These are phyloP conservation scores for Tolmerus cingulatus DNA, from an alignment of 2,888 invertebrate genomes.

Conservation along the genomic window DNA sequence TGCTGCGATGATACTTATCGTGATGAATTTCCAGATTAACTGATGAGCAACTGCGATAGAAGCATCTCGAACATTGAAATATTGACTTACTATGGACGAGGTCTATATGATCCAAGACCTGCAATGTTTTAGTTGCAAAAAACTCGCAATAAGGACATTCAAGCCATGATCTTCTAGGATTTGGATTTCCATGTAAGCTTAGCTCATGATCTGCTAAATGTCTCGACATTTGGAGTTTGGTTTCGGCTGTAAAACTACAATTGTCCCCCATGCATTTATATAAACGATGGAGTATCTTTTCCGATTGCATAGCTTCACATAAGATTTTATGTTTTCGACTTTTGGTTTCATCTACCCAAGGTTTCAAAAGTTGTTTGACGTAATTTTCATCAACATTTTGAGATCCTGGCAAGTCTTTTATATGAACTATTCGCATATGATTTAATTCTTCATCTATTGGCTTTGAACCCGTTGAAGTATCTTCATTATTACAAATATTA, in stretches of 20 bases:
- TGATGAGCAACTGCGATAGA: slow-evolving; percentile 3
- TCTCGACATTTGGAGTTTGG: neutral
- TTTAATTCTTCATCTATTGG: neutral
- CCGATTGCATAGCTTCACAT: neutral
- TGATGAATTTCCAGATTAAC: neutral
- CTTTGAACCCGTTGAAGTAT: neutral
- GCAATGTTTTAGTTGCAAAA: neutral
- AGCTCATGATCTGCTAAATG: neutral
- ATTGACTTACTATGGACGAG: neutral
- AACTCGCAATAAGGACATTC: slow-evolving; percentile 21
- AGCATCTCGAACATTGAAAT: slow-evolving; percentile 26
- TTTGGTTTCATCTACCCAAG: neutral
- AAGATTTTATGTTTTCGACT: neutral
- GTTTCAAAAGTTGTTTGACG: neutral
- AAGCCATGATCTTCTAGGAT: neutral
- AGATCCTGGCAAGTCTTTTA: neutral
- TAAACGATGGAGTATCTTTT: neutral
- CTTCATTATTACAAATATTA: neutral
- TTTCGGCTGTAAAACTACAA: neutral
- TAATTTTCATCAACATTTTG: neutral
- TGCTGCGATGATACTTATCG: neutral
- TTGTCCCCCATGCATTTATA: slow-evolving; percentile 27
- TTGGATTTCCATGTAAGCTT: too few relatives aligned
- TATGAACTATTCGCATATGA: neutral
- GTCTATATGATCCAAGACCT: neutral